These are phyloP conservation scores for Ochotona curzoniae DNA, from an alignment of 2,113 vertebrate genomes.

Conservation along the genomic window DNA sequence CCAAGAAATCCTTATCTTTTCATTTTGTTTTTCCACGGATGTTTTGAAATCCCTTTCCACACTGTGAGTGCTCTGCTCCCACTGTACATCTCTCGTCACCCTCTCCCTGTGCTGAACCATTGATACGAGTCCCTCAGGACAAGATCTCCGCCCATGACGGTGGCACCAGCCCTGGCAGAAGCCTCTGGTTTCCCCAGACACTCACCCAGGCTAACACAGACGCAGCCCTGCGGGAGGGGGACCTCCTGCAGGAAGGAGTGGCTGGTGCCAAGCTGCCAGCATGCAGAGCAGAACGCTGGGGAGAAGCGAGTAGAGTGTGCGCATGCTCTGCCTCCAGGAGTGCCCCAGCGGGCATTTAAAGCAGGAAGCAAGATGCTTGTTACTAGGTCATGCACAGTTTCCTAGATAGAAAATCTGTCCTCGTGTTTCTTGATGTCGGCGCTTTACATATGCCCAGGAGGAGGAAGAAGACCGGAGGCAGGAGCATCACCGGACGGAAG, in stretches of 20 bases:
- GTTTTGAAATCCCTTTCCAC: no score
- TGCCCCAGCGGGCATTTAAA: not conserved
- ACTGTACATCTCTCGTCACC: accelerated
- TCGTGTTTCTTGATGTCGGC: not conserved
- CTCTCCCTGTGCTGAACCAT: not conserved
- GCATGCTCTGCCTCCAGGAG: not conserved
- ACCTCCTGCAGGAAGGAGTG: not conserved
- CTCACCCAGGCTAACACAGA: not conserved
- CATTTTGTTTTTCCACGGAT: no score
- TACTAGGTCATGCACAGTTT: conserved; percentile 2
- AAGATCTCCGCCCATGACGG: not conserved
- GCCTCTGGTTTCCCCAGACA: not conserved
- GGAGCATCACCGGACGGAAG: not conserved
- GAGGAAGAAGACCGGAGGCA: not conserved
- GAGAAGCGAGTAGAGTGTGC: not conserved
- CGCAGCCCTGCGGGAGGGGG: not conserved
- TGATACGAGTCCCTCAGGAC: not conserved
- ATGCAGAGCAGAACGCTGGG: not conserved
- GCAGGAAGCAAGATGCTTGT: conserved; percentile 54
- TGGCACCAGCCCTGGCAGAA: not conserved
- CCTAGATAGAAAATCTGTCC: conserved; percentile 18
- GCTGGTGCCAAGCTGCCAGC: not conserved
- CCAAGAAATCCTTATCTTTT: no score
- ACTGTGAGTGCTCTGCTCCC: not conserved
- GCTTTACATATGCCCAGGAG: not conserved